These are phyloP conservation scores for Spinus pinus DNA, from an alignment of 2,797 vertebrate species.

Conservation along the genomic window DNA sequence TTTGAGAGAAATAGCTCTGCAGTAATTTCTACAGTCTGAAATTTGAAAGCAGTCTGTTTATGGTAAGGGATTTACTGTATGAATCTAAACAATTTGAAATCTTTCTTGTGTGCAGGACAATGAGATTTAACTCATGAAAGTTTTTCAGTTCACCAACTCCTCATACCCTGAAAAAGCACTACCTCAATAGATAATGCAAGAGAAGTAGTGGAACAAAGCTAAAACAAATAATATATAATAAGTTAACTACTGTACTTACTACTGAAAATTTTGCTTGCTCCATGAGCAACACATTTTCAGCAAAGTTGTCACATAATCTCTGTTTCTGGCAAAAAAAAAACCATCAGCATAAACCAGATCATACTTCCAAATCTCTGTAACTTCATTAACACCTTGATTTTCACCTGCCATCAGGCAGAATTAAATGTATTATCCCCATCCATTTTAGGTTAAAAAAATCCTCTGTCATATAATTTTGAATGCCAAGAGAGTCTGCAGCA, in stretches of 20 bases:
- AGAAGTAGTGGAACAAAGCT: neutral
- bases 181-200: neutral
- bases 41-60: neutral
- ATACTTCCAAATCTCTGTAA: neutral
- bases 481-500: neutral
- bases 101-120: neutral
- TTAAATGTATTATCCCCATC: neutral
- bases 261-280: neutral
- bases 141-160: neutral
- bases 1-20: neutral
- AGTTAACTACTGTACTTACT: neutral
- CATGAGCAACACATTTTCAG: neutral
- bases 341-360: neutral
- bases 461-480: neutral
- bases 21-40: neutral
- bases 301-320: neutral
- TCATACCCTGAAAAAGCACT: neutral
- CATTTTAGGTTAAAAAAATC: neutral
- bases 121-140: neutral
- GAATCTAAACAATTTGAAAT: neutral
- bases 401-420: neutral
- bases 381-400: neutral
- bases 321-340: neutral
- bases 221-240: neutral
- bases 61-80: neutral